These are phyloP conservation scores for Smittia sp. DNA, from an alignment of 2,888 invertebrate species.

Conservation along the genomic window DNA sequence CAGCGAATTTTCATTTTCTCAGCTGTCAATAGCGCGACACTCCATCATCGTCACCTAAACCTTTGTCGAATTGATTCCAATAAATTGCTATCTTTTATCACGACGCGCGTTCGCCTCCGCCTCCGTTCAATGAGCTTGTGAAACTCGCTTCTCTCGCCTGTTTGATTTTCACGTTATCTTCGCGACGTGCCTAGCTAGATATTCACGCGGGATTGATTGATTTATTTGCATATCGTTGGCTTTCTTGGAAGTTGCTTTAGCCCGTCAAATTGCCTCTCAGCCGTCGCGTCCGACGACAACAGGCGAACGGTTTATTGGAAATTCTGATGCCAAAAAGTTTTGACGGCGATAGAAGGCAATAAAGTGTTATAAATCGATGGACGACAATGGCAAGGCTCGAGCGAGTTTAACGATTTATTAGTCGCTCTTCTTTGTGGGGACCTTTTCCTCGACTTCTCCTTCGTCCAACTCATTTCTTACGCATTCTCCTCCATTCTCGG, in stretches of 20 bases:
- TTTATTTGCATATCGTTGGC: slow-evolving; percentile 37
- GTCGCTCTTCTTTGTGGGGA: not conserved
- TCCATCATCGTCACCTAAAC: slow-evolving; percentile 33
- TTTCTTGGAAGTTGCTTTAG: not conserved
- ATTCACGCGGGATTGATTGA: slow-evolving; percentile 31
- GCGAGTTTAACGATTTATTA: slow-evolving; percentile 9
- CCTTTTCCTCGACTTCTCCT: not conserved
- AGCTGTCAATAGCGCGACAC: slow-evolving; percentile 28
- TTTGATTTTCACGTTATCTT: not conserved
- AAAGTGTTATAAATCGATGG: slow-evolving; percentile 25
- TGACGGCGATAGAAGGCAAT: not conserved
- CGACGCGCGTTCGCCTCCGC: not conserved
- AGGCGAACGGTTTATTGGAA: not conserved
- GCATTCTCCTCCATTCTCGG: slow-evolving; percentile 22
- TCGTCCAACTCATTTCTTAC: slow-evolving; percentile 21
- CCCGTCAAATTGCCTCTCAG: not conserved
- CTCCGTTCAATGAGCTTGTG: not conserved
- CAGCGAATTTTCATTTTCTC: slow-evolving; percentile 19
- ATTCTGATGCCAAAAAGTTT: too few species aligned
- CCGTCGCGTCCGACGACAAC: not conserved
- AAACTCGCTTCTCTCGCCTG: not conserved
- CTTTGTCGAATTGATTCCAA: slow-evolving; percentile 21
- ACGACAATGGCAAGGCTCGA: slow-evolving; percentile 6
- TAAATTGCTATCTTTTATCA: slow-evolving; percentile 38
- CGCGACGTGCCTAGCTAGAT: too few species aligned